Evolutionary conservation across 2,113 vertebrate species (phyloP).

Genomic region (Caranx ignobilis): DNA sequence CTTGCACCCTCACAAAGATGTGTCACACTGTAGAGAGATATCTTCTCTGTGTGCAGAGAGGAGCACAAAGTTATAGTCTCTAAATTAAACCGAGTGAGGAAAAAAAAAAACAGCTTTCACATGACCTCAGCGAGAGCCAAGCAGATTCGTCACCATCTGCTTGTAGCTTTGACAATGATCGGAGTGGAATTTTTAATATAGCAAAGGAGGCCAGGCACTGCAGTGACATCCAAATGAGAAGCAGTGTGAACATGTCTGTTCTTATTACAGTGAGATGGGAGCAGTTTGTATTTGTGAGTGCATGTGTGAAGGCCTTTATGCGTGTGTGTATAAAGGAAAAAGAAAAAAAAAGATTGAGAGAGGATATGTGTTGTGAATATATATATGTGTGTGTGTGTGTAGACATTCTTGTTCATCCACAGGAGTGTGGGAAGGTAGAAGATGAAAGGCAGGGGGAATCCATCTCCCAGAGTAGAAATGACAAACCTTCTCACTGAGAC

Average conservation of each 20-base stretch:
- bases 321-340: constrained; percentile 31
- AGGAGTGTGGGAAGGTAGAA: constrained; percentile 55
- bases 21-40: constrained; percentile 52
- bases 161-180: constrained; percentile 75
- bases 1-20: constrained; percentile 66
- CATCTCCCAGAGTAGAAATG: constrained; percentile 44
- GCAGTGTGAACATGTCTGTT: constrained; percentile 72
- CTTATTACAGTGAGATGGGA: constrained; percentile 63
- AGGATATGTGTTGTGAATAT: background rate
- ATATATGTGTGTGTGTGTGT: constrained; percentile 27
- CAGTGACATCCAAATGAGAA: constrained; percentile 74
- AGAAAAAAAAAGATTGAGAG: background rate
- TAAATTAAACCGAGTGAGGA: constrained; percentile 57
- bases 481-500: constrained; percentile 44
- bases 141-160: constrained; percentile 75
- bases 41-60: constrained; percentile 29
- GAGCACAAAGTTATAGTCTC: constrained; percentile 50
- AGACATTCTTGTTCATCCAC: constrained; percentile 43
- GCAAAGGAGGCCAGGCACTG: constrained; percentile 61
- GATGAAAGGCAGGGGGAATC: constrained; percentile 60
- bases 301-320: constrained; percentile 46
- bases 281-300: constrained; percentile 53
- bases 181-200: constrained; percentile 76
- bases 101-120: constrained; percentile 47
- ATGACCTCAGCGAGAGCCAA: constrained; percentile 67